Base-by-base conservation (phyloP, 2,113 vertebrate genomes). In the Ptilonorhynchus violaceus region DNA sequence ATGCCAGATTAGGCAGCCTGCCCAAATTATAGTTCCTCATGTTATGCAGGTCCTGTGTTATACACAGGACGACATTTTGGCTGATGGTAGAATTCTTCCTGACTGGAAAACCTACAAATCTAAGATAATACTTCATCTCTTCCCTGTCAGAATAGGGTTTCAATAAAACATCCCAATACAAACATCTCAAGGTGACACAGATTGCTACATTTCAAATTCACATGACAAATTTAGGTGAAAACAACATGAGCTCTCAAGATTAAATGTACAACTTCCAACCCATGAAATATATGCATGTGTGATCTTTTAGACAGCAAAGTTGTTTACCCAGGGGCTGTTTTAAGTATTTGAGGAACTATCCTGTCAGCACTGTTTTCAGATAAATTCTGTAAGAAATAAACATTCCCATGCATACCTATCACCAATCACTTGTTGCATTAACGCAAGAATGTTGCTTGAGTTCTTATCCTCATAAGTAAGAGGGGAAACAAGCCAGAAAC, bases 161-260 rank as follows among this genome's bases (percentile, higher is more conserved):
- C 85, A 89, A 66, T 66, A 88, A 92, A 93, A 69, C 59, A 63
- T 77, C 63, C 63, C 19, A 90, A 47, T 77, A 67, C 35, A 86
- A 95, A 77, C 59, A 81, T 88, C 52, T 44, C 92, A 97, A 92
- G 85, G 79, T 95, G 93, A 95, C 82, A 92, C 30, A 83, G 85
- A 91, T 66, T 66, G 70, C 62, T 93, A 77, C 75, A 70, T 93
- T 96, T 95, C 87, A 94, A 94, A 96, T 92, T 79, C 93, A 92
- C 31, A 73, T 92, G 96, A 96, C 89, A 95, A 95, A 94, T 96
- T 90, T 83, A 73, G 63, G 92, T 83, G 88, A 88, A 96, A 95
- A 93, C 74, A 95, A 80, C 88, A 88, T 20, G 67, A 96, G 85
- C 75, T 92, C 85, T 89, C 70, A 66, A 92, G 85, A 96, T 88